Conservation (phyloP, 2,113 vertebrate species). For the Pseudorasbora parva region DNA sequence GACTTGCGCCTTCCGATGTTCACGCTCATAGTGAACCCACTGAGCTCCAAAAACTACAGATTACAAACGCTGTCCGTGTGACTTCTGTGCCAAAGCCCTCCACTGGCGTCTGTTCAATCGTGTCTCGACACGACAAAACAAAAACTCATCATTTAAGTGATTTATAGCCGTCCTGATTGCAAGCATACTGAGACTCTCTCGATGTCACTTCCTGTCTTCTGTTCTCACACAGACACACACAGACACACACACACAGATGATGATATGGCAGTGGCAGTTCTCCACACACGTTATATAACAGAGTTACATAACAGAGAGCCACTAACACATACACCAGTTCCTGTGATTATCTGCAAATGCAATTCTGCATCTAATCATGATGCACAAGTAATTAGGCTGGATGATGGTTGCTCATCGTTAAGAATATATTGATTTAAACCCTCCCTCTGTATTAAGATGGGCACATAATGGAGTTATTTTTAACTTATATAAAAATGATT, state of each 20-base stretch:
- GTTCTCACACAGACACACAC: neutral
- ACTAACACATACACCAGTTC: slow-evolving; percentile 21
- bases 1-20: neutral
- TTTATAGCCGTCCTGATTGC: neutral
- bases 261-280: neutral
- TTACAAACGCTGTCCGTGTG: neutral
- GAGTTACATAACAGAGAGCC: slow-evolving; percentile 12
- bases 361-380: slow-evolving; percentile 4
- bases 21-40: neutral
- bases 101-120: too few species aligned
- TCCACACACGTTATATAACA: slow-evolving; percentile 27
- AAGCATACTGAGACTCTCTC: neutral
- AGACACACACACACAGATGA: slow-evolving; percentile 16
- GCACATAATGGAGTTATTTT: neutral
- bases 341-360: slow-evolving; percentile 21
- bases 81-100: too few species aligned
- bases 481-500: neutral
- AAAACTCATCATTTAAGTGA: neutral
- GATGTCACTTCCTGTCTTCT: slow-evolving; percentile 8
- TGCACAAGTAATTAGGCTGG: neutral
- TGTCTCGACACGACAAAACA: too few species aligned
- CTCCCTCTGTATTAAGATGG: neutral
- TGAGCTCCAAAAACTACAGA: neutral
- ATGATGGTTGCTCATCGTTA: neutral
- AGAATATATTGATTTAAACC: neutral